phyloP scores from a whole-genome alignment of 2,888 invertebrate genomes.

The Maniola hyperantus region DNA sequence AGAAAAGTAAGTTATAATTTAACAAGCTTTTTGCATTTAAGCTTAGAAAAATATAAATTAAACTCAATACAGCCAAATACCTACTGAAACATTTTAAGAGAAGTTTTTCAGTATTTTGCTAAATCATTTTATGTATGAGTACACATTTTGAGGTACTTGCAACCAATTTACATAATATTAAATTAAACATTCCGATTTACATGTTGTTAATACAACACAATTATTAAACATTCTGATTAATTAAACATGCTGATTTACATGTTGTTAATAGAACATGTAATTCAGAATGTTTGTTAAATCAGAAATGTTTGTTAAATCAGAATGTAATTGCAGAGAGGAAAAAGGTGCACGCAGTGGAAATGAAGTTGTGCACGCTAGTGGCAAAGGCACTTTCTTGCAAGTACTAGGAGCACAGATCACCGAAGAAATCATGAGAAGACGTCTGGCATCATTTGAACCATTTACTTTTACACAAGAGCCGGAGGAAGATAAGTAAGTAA shows the following conservation, averaged over 20 bases:
- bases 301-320: background rate
- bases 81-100: no score
- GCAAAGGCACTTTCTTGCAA: constrained; percentile 59
- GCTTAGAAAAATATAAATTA: no score
- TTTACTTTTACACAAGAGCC: constrained; percentile 67
- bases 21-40: background rate
- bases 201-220: no score
- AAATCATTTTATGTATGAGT: no score
- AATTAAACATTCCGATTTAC: no score
- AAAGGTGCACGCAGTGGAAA: constrained; percentile 54
- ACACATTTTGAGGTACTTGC: no score
- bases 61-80: no score
- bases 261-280: no score
- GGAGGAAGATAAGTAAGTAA: constrained; percentile 70
- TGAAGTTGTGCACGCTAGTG: constrained; percentile 50
- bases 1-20: constrained; percentile 63
- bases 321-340: constrained; percentile 62
- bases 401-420: constrained; percentile 66
- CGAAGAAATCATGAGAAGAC: constrained; percentile 70
- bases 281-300: background rate
- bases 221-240: no score
- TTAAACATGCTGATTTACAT: no score
- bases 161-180: no score
- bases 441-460: constrained; percentile 70
- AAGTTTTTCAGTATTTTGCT: no score